Base-by-base conservation (phyloP, 2,888 invertebrate genomes). In the Chloroclysta siterata region DNA sequence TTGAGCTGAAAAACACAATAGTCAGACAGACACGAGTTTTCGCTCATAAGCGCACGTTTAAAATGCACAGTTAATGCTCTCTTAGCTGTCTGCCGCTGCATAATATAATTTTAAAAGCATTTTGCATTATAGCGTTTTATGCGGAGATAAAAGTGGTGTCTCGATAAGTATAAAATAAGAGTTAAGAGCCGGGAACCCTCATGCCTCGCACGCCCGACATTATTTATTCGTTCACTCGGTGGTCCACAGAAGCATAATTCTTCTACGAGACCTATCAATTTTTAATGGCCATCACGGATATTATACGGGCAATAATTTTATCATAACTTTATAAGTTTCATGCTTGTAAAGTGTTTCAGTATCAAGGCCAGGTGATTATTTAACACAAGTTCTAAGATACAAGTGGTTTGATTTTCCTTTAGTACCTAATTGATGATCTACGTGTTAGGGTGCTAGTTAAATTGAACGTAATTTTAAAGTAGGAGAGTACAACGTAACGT, bases 141-240 rank as follows among this genome's bases (percentile, higher is more conserved):
- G 79, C 72, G 75, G 74, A 82, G 84, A 86, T 86, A 84, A 89
- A 88, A 88, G 81, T 85, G 81, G 80, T 83, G 81, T 83, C 82
- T 80, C 87, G 84, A 89, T 89, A 88, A 87, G 84, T 84, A 83
- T 84, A 80, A 84, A 84, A 85, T 85, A 82, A 83, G 82, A 84
- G 81, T 75, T 72, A 77, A 75, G 76, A 76, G 78, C 75, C 70
- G 73, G 73, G 75, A 73, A 73, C 69, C 68, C 63, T 65, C 63
- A 57, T 65, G 72, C 69, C 71, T 70, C 73, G 73, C 72, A 76
- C 75, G 75, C 74, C 74, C 75, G 68, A 67, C 75, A 73, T 80
- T 80, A 81, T 80, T 81, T 81, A 82, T 82, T 76, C 74, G 75
- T 76, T 75, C 74, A 75, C 79, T 75, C 76, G 66, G 71, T 68